Evolutionary conservation across 2,113 vertebrate species (phyloP), one percentile per base, ranked within the genome.

Genomic region (Saccopteryx bilineata): DNA sequence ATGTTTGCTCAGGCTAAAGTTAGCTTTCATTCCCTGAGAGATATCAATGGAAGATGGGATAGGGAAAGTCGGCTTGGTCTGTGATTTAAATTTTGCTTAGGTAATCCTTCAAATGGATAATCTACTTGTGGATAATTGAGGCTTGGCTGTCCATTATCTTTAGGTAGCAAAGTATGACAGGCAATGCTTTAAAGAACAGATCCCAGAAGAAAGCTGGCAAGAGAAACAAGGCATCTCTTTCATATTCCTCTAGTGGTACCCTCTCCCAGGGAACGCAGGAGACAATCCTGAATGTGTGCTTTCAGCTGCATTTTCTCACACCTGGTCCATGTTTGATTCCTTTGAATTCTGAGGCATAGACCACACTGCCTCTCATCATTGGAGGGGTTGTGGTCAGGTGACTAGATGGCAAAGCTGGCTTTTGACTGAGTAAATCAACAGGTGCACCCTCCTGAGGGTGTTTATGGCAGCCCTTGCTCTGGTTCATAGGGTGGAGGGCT

Each of bases 41-140:
- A 79, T 39, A 76, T 89, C 79, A 71, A 0, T 60, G 72, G 75
- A 75, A 60, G 69, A 68, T 1, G 3, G 63, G 50, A 3, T n/a
- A 15, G 66, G 78, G 81, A 15, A 60, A 75, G 33, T 61, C 72
- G 33, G 83, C 48, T 72, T 31, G 15, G 92, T 52, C 80, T 91
- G 66, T 11, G 60, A 46, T 94, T 97, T 96, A 87, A 76, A 58
- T 84, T 93, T 94, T 94, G 71, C 61, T 82, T 60, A 82, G 78
- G 71, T 88, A 88, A 97, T 96, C 61, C 33, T 71, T 63, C 54
- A 60, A 26, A 68, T 17, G 74, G 93, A 56, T 96, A 95, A 95
- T 91, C 79, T 50, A 95, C 69, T 91, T 87, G 86, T 28, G 91
- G 94, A 63, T 96, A 91, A 91, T n/a, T 28, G 87, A 94, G 61